Evolutionary conservation across 1,140 invertebrate genomes (phyloP), one percentile per base, ranked within the genome.

Genomic region (Artemia franciscana): DNA sequence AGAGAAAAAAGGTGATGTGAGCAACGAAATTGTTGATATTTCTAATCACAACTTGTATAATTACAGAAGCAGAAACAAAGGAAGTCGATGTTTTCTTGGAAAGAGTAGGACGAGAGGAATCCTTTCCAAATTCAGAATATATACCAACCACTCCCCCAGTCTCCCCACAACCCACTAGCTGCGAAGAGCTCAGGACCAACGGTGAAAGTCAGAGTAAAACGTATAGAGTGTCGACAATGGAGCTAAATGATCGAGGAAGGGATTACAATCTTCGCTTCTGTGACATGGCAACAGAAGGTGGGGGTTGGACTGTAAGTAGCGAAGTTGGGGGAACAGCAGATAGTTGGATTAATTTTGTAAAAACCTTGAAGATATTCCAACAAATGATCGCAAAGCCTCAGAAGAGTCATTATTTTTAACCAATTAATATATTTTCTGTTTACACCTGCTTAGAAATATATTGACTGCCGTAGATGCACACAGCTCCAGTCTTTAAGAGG

Each of bases 251-350:
- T 30, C 58, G 62, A 24, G 62, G 64, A 3, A 25, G 59, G 12
- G 66, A 69, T 65, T 68, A 66, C 61, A 68, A 70, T 56, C 67
- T 62, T 39, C 66, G 72, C 59, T 75, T 69, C 65, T 77, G 76
- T 65, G 73, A 74, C 63, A 71, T 73, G 67, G 65, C 68, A 58
- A 68, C 70, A 24, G 65, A 66, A 56, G 71, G 71, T 25, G 72
- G 71, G 1, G 70, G 71, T 1, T 77, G 76, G 76, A 77, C 74
- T 5, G 74, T 80, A 9, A 75, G 77, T 62, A 18, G 12, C 26
- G 30, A 21, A 5, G 39, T 15, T 51, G 39, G 39, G 39, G 39
- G 12, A 51, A 51, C n/a, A n/a, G n/a, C n/a, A n/a, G n/a, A n/a
- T n/a, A n/a, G n/a, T n/a, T n/a, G n/a, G n/a, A n/a, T n/a, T n/a